phyloP scores from a whole-genome alignment of 2,113 vertebrate genomes.

The Crocuta crocuta region DNA sequence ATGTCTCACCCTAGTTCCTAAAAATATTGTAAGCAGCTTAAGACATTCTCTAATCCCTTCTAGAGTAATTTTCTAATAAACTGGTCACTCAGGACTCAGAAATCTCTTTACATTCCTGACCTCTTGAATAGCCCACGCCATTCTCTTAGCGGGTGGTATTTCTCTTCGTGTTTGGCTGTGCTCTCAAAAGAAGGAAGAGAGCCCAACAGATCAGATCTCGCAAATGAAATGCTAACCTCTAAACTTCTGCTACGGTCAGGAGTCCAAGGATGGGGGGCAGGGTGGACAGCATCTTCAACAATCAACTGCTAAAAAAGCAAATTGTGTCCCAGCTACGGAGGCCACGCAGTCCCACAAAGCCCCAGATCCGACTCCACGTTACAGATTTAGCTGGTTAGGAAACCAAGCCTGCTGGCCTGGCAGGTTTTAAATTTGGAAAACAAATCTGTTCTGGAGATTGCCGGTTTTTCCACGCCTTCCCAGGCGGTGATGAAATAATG shows the following conservation, averaged over 20 bases:
- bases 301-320: neutral
- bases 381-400: neutral
- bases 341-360: neutral
- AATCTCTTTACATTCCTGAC: neutral
- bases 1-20: slow-evolving; percentile 66
- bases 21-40: slow-evolving; percentile 67
- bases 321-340: neutral
- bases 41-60: slow-evolving; percentile 52
- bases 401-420: neutral
- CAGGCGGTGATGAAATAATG: slow-evolving; percentile 8
- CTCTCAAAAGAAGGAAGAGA: neutral
- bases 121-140: neutral
- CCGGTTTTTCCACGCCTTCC: neutral
- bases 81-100: neutral
- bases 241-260: neutral
- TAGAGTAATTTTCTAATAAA: slow-evolving; percentile 48
- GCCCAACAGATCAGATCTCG: neutral
- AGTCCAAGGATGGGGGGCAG: neutral
- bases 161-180: neutral
- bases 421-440: slow-evolving; percentile 25
- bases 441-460: neutral
- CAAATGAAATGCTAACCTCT: slow-evolving; percentile 31
- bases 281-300: neutral
- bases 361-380: neutral
- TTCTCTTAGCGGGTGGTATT: neutral